A percentile compares a stretch with the other conserved stretches of the same genome.
Evolutionary conservation across 2,797 vertebrate genomes (phyloP).

Genomic region (Streptopelia turtur): DNA sequence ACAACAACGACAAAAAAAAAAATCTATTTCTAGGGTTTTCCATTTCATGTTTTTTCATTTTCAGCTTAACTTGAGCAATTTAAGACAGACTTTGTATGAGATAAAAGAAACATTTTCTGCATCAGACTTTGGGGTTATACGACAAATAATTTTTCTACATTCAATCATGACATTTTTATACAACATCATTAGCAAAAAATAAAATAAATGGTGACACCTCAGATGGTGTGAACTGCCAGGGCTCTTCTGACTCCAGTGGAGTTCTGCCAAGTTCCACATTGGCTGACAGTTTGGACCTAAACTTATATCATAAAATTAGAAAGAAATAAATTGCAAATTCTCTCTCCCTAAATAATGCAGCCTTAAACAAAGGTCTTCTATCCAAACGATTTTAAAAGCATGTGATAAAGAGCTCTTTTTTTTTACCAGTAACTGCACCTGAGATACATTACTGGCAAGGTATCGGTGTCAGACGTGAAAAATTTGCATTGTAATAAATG

Average conservation of each 20-base stretch:
- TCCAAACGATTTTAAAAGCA: constrained; percentile 35
- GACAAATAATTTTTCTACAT: constrained; percentile 67
- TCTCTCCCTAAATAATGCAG: constrained; percentile 1
- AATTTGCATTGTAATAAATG: not conserved
- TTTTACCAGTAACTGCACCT: constrained; percentile 7
- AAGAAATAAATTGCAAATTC: constrained; percentile 55
- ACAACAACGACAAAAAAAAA: not conserved
- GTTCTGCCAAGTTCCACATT: constrained; percentile 22
- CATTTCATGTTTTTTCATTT: constrained; percentile 45
- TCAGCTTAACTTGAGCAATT: constrained; percentile 60
- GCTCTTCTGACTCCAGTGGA: not conserved
- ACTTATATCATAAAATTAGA: constrained; percentile 37
- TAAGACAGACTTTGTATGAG: constrained; percentile 40
- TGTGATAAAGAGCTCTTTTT: not conserved
- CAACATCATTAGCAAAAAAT: constrained; percentile 52
- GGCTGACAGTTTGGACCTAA: constrained; percentile 13
- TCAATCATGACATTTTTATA: constrained; percentile 58
- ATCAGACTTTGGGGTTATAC: constrained; percentile 49
- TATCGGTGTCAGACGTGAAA: not conserved
- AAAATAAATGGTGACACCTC: constrained; percentile 44
- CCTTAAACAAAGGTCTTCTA: constrained; percentile 42
- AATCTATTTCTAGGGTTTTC: constrained; percentile 58
- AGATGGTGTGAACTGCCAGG: constrained; percentile 15
- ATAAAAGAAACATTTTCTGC: constrained; percentile 41
- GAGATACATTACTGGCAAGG: not conserved